These are phyloP conservation scores for Caenorhabditis sinica DNA, from an alignment of 2,888 invertebrate genomes.

Conservation along the genomic window DNA sequence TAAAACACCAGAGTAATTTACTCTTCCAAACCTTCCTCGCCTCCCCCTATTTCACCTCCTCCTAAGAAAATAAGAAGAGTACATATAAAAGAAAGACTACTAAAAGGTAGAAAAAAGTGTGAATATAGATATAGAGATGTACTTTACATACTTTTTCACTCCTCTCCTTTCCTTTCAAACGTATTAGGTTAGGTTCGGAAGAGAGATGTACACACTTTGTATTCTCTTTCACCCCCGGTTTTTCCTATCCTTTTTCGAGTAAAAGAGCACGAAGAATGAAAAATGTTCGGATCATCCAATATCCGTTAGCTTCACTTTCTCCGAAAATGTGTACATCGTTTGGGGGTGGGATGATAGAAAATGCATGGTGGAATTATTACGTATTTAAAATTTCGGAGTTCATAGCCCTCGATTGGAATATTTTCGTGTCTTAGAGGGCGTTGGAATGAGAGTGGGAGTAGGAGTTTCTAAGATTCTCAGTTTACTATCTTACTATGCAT, in stretches of 20 bases:
- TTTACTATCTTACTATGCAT: conserved; percentile 49
- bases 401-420: not conserved
- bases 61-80: conserved; percentile 11
- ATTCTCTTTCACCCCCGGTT: conserved; percentile 1
- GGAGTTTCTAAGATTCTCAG: conserved; percentile 10
- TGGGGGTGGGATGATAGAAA: not conserved
- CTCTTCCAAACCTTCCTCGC: conserved; percentile 8
- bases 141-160: conserved; percentile 57
- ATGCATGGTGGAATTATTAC: conserved; percentile 44
- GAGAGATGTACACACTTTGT: conserved; percentile 19
- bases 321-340: conserved; percentile 4
- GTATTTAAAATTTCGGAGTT: conserved; percentile 39
- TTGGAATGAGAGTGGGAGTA: not conserved
- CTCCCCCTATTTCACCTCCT: not conserved
- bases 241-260: conserved; percentile 20
- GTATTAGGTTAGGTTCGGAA: conserved; percentile 56
- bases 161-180: conserved; percentile 40
- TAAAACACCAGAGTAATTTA: conserved; percentile 50
- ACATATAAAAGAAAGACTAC: conserved; percentile 4
- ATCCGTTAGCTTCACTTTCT: not conserved
- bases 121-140: conserved; percentile 60
- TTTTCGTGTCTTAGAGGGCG: not conserved
- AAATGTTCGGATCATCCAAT: conserved; percentile 50
- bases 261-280: conserved; percentile 12
- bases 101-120: conserved; percentile 42